Conservation (phyloP, 2,113 vertebrate genomes). For the Paradisaea rubra region DNA sequence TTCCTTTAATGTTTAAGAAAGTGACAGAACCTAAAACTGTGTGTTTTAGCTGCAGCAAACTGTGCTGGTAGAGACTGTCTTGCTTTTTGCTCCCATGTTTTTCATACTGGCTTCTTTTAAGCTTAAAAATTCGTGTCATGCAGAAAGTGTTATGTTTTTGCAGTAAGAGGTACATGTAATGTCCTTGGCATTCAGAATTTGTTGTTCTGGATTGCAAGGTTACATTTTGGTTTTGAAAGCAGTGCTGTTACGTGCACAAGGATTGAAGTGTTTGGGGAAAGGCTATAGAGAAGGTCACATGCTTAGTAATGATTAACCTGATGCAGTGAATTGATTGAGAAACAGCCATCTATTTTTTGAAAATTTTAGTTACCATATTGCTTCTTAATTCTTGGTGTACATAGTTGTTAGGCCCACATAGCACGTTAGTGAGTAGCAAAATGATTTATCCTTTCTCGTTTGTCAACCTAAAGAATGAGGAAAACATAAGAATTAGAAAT, state of each 20-base stretch:
- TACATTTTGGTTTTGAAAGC: background rate
- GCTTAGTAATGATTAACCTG: background rate
- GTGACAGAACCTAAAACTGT: background rate
- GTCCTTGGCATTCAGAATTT: background rate
- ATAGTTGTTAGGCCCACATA: background rate
- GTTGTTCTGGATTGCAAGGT: background rate
- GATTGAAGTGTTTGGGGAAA: background rate
- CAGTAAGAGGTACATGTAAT: background rate
- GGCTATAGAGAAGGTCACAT: background rate
- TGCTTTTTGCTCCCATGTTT: background rate
- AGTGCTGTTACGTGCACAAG: background rate
- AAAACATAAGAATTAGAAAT: background rate
- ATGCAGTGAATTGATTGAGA: background rate
- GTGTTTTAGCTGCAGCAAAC: background rate
- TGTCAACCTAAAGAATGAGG: background rate
- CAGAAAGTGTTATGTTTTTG: background rate
- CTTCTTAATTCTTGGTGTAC: background rate
- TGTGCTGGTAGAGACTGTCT: background rate
- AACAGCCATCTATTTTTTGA: background rate
- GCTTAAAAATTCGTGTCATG: background rate
- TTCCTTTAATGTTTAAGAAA: background rate
- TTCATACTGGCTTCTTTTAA: background rate
- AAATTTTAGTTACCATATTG: background rate
- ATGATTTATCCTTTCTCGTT: background rate
- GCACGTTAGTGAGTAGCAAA: background rate